These are phyloP conservation scores for Anarrhichthys ocellatus DNA, from an alignment of 2,113 vertebrate genomes.

Conservation along the genomic window DNA sequence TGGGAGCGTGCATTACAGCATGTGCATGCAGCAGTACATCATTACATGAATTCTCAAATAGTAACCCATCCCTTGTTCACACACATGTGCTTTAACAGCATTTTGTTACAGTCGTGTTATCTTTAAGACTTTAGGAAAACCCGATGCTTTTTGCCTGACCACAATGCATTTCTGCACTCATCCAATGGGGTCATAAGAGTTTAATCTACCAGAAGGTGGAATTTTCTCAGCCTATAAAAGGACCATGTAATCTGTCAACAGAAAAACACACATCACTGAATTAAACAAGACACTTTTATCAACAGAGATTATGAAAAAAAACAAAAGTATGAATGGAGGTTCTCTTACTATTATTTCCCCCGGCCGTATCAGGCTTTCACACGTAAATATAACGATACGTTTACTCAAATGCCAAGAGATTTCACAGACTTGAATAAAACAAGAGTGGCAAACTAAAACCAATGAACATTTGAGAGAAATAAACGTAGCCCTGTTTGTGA, in stretches of 20 bases:
- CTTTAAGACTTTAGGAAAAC: neutral
- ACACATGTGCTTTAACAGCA: neutral
- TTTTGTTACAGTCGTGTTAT: neutral
- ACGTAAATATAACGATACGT: neutral
- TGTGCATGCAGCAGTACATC: neutral
- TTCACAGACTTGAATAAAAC: neutral
- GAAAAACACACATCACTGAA: neutral
- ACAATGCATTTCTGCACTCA: neutral
- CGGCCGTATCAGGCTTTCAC: neutral
- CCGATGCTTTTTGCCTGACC: neutral
- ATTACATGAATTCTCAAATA: constrained; percentile 5
- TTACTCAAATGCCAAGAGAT: neutral
- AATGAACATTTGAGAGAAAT: constrained; percentile 31
- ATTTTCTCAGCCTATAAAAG: neutral
- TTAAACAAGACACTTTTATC: neutral
- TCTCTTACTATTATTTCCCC: neutral
- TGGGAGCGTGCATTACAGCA: constrained; percentile 1
- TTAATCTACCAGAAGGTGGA: neutral
- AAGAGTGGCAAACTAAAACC: constrained; percentile 5
- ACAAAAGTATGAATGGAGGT: neutral
- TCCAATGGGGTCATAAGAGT: neutral
- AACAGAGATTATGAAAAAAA: neutral
- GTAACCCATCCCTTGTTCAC: neutral
- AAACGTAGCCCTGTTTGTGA: constrained; percentile 20
- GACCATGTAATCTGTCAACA: neutral